phyloP scores from a whole-genome alignment of 2,797 vertebrate species.

The Eurystomus glaucurus region DNA sequence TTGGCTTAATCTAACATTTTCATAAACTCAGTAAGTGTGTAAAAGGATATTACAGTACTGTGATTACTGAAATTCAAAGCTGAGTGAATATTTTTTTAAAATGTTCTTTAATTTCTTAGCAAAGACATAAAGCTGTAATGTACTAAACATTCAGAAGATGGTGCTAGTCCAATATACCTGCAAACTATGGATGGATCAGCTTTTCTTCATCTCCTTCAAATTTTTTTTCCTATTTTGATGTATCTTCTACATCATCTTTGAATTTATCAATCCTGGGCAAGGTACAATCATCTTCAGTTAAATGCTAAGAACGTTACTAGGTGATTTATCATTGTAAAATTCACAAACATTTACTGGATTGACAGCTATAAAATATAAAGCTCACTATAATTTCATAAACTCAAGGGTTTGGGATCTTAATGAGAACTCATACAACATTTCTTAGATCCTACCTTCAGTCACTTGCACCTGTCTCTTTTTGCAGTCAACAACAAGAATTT shows the following conservation, averaged over 20 bases:
- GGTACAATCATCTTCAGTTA: not conserved
- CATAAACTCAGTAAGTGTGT: not conserved
- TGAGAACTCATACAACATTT: not conserved
- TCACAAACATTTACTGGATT: not conserved
- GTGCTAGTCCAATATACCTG: slow-evolving; percentile 61
- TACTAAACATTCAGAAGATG: slow-evolving; percentile 75
- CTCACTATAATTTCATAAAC: not conserved
- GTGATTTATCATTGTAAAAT: not conserved
- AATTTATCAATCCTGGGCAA: not conserved
- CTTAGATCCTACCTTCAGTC: not conserved
- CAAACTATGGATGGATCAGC: slow-evolving; percentile 27
- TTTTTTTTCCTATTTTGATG: not conserved
- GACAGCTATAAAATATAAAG: not conserved
- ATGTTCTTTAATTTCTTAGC: not conserved
- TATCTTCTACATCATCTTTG: not conserved
- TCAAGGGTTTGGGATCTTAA: not conserved
- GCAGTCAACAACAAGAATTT: not conserved
- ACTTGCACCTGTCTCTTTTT: not conserved
- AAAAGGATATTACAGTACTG: not conserved
- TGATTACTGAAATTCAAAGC: not conserved
- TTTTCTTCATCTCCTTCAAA: not conserved
- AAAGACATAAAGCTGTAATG: slow-evolving; percentile 51
- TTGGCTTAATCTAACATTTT: not conserved
- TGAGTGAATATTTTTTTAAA: not conserved
- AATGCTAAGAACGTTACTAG: not conserved